A percentile compares a stretch with the other conserved stretches of the same genome.
Conservation (phyloP, 2,888 invertebrate genomes). For the Trachelus iudaicus region DNA sequence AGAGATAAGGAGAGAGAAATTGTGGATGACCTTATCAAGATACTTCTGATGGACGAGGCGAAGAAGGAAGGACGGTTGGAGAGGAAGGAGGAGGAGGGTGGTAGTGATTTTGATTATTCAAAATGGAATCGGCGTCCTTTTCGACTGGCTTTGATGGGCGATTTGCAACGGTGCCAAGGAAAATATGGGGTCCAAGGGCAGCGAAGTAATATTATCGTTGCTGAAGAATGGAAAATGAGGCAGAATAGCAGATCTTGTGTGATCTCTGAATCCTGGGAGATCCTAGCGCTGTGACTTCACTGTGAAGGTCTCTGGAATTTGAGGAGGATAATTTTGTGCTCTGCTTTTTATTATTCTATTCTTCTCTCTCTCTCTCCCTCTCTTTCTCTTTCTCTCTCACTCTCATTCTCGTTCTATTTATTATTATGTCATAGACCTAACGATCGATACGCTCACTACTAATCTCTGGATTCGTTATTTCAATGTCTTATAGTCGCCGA, state of each 20-base stretch:
- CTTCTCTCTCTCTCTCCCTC: too few species aligned
- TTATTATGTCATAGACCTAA: neutral
- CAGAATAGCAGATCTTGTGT: neutral
- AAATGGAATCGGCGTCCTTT: neutral
- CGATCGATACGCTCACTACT: neutral
- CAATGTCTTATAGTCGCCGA: neutral
- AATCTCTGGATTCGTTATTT: neutral
- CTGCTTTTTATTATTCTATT: neutral
- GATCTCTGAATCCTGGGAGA: neutral
- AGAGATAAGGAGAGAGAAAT: conserved; percentile 25
- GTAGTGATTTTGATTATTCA: neutral
- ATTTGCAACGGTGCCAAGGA: neutral
- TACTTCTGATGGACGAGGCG: neutral
- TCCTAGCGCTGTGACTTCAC: too few species aligned
- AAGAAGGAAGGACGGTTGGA: neutral
- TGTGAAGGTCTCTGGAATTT: neutral
- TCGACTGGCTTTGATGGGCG: neutral
- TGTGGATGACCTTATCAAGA: neutral
- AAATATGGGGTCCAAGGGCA: neutral
- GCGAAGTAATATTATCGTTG: neutral
- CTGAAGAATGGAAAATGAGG: neutral
- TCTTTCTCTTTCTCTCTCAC: neutral
- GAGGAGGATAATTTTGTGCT: neutral
- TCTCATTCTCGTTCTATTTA: neutral
- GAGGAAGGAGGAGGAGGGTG: neutral